Evolutionary conservation across 2,888 invertebrate genomes (phyloP).

Genomic region (Prenolepis imparis): DNA sequence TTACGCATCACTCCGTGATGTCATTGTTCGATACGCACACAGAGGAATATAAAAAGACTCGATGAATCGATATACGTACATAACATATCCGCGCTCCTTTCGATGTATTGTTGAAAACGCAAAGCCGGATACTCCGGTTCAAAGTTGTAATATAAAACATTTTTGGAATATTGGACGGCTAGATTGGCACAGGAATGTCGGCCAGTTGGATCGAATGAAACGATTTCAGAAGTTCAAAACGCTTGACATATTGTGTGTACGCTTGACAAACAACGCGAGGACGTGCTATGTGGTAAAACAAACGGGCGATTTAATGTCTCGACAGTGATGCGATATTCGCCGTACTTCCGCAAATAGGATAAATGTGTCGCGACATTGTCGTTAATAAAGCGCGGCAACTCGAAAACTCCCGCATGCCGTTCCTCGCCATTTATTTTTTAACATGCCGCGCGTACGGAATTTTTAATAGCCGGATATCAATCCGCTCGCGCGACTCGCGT

Average conservation of each 20-base stretch:
- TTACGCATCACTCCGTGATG: constrained; percentile 30
- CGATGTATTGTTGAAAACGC: constrained; percentile 22
- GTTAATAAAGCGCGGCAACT: constrained; percentile 46
- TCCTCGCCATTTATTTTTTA: constrained; percentile 44
- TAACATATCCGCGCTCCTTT: constrained; percentile 17
- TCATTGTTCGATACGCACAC: constrained; percentile 52
- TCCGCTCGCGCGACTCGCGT: constrained; percentile 33
- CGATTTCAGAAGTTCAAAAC: constrained; percentile 47
- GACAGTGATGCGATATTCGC: constrained; percentile 47
- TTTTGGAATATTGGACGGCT: constrained; percentile 51
- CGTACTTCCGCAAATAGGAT: constrained; percentile 49
- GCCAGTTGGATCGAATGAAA: constrained; percentile 43
- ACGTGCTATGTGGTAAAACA: constrained; percentile 48
- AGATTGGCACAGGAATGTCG: constrained; percentile 40
- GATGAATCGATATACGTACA: constrained; percentile 41
- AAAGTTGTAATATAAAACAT: constrained; percentile 59
- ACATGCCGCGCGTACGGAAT: constrained; percentile 35
- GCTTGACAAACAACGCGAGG: constrained; percentile 47
- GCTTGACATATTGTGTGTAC: constrained; percentile 50
- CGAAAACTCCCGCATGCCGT: constrained; percentile 30
- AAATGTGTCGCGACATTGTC: constrained; percentile 43
- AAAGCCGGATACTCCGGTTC: constrained; percentile 26
- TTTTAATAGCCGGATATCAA: constrained; percentile 52
- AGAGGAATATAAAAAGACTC: constrained; percentile 47
- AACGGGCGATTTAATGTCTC: constrained; percentile 49